Evolutionary conservation across 2,888 invertebrate species (phyloP).

Genomic region (Campoplex nolae): DNA sequence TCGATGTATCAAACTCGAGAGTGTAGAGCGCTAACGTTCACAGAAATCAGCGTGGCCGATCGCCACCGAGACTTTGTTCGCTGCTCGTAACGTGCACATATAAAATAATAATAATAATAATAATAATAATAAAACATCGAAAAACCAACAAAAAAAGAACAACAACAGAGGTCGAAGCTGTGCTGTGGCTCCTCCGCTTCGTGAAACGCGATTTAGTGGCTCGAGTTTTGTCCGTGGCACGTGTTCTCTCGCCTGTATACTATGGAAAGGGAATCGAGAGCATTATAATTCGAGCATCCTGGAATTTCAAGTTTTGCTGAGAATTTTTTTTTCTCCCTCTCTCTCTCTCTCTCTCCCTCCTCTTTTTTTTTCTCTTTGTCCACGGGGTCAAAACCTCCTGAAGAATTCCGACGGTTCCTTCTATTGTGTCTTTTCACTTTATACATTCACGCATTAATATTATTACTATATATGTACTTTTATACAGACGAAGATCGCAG

Average conservation of each 20-base stretch:
- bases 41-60: slow-evolving; percentile 52
- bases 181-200: slow-evolving; percentile 10
- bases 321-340: slow-evolving; percentile 22
- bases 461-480: slow-evolving; percentile 7
- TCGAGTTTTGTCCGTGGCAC: slow-evolving; percentile 8
- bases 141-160: neutral
- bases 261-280: slow-evolving; percentile 26
- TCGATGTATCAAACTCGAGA: slow-evolving; percentile 19
- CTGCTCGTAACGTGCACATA: slow-evolving; percentile 8
- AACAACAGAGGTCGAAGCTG: neutral
- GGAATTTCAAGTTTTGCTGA: slow-evolving; percentile 64
- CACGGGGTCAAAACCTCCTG: slow-evolving; percentile 62
- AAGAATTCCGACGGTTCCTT: slow-evolving; percentile 58
- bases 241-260: neutral
- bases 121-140: no score
- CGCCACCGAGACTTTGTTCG: slow-evolving; percentile 53
- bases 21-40: slow-evolving; percentile 10
- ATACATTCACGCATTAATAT: neutral
- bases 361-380: slow-evolving; percentile 8
- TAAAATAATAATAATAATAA: neutral
- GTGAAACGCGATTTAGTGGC: slow-evolving; percentile 25
- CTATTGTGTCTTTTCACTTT: slow-evolving; percentile 58
- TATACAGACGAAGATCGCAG: neutral
- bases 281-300: slow-evolving; percentile 60
- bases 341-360: slow-evolving; percentile 22